Conservation (phyloP, 2,888 invertebrate species). For the Lymantria dispar region DNA sequence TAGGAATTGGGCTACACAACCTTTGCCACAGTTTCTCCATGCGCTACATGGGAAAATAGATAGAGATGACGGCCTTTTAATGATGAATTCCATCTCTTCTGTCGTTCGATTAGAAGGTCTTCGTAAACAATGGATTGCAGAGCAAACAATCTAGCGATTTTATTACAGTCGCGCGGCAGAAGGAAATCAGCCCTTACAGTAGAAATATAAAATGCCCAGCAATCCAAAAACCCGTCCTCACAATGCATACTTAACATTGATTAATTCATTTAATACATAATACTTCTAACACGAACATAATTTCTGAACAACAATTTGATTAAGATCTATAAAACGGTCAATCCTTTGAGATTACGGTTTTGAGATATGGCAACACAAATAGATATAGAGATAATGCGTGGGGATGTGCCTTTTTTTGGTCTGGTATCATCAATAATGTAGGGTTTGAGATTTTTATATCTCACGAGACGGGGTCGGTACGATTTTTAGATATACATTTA, state of each 20-base stretch:
- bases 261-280: slow-evolving; percentile 4
- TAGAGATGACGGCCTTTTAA: too few relatives aligned
- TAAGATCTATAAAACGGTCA: slow-evolving; percentile 17
- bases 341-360: slow-evolving; percentile 26
- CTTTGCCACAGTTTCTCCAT: too few relatives aligned
- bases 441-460: slow-evolving; percentile 11
- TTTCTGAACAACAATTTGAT: slow-evolving; percentile 22
- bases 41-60: too few relatives aligned
- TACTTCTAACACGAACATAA: slow-evolving; percentile 3
- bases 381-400: slow-evolving; percentile 30
- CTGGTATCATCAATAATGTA: slow-evolving; percentile 35
- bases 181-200: too few relatives aligned
- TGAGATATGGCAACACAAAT: slow-evolving; percentile 32
- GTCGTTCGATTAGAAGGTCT: too few relatives aligned
- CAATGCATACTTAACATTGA: slow-evolving; percentile 1
- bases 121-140: too few relatives aligned
- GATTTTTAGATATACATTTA: slow-evolving; percentile 4
- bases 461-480: slow-evolving; percentile 25
- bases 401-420: slow-evolving; percentile 14
- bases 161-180: too few relatives aligned
- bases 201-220: not conserved
- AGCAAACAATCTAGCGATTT: too few relatives aligned
- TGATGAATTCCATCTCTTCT: too few relatives aligned
- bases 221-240: not conserved
- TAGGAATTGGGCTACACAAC: too few relatives aligned